phyloP scores from a whole-genome alignment of 2,888 invertebrate species.

The Ormyrus thymus region DNA sequence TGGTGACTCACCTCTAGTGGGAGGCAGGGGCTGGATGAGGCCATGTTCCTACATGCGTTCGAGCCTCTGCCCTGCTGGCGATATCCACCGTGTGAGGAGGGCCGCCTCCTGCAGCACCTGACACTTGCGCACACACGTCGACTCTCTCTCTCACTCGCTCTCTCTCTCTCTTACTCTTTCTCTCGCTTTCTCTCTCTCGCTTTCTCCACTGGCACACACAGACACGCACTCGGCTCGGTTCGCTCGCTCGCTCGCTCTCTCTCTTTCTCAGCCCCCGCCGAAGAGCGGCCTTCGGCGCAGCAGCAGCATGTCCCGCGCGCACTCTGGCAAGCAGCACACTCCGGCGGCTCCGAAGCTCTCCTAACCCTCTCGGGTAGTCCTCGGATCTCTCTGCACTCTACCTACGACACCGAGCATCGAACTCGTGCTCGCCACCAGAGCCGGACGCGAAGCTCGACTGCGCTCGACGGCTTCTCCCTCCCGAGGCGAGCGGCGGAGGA shows the following conservation, averaged over 20 bases:
- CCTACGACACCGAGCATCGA: conserved; percentile 30
- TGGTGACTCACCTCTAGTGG: conserved; percentile 73
- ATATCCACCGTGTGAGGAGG: conserved; percentile 54
- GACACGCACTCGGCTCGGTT: no score
- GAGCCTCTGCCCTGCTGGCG: conserved; percentile 72
- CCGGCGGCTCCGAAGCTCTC: not conserved
- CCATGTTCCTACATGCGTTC: conserved; percentile 75
- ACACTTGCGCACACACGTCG: conserved; percentile 31
- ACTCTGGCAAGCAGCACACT: not conserved
- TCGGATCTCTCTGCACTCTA: conserved; percentile 38
- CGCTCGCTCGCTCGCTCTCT: conserved; percentile 29
- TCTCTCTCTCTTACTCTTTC: conserved; percentile 30
- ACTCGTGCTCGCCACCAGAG: conserved; percentile 12
- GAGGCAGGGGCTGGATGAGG: conserved; percentile 75
- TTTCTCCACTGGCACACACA: not conserved
- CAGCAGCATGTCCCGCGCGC: no score
- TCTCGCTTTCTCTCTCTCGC: conserved; percentile 60
- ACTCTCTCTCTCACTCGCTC: conserved; percentile 52
- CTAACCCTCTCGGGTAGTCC: not conserved
- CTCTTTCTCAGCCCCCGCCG: not conserved
- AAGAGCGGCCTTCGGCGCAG: not conserved
- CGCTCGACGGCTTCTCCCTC: conserved; percentile 6
- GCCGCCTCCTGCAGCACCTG: not conserved
- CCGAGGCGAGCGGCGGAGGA: no score
- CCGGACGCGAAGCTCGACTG: not conserved